A percentile compares a stretch with the other conserved stretches of the same genome.
These are phyloP conservation scores for Sebastes steindachneri DNA, from an alignment of 2,797 vertebrate species.

Conservation along the genomic window DNA sequence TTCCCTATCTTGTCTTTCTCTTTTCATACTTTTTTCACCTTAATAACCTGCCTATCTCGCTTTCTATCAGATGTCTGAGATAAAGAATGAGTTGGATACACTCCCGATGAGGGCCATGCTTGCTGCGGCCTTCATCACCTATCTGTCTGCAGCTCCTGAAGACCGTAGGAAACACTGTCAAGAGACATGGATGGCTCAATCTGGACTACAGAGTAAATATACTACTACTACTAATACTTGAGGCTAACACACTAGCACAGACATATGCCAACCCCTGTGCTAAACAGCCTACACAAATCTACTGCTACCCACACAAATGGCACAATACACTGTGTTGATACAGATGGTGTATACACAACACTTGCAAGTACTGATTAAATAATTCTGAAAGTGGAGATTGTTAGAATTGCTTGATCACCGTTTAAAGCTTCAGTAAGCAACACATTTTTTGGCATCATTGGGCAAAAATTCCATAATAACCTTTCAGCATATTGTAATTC, in stretches of 20 bases:
- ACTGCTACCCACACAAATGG: slow-evolving; percentile 8
- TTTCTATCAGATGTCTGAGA: slow-evolving; percentile 89
- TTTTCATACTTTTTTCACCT: not conserved
- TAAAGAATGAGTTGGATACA: slow-evolving; percentile 90
- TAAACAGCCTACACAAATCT: not conserved
- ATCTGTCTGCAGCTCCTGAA: slow-evolving; percentile 93
- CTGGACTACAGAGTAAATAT: slow-evolving; percentile 90
- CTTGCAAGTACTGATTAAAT: not conserved
- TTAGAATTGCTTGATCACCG: not conserved
- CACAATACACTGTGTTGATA: not conserved
- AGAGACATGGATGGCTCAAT: slow-evolving; percentile 90
- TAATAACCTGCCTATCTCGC: slow-evolving; percentile 9
- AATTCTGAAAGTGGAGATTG: not conserved
- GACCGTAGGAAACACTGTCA: slow-evolving; percentile 89
- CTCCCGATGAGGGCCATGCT: slow-evolving; percentile 92
- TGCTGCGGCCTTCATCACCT: slow-evolving; percentile 95
- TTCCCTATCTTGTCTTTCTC: not conserved
- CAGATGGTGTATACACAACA: not conserved
- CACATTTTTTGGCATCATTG: rapidly evolving
- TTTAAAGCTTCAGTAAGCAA: not conserved
- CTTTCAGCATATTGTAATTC: too few relatives aligned
- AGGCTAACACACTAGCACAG: not conserved
- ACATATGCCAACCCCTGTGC: slow-evolving; percentile 17
- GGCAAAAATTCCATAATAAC: too few relatives aligned
- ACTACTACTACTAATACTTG: not conserved